Evolutionary conservation across 1,140 invertebrate genomes (phyloP).

Genomic region (Brachionus rubens): DNA sequence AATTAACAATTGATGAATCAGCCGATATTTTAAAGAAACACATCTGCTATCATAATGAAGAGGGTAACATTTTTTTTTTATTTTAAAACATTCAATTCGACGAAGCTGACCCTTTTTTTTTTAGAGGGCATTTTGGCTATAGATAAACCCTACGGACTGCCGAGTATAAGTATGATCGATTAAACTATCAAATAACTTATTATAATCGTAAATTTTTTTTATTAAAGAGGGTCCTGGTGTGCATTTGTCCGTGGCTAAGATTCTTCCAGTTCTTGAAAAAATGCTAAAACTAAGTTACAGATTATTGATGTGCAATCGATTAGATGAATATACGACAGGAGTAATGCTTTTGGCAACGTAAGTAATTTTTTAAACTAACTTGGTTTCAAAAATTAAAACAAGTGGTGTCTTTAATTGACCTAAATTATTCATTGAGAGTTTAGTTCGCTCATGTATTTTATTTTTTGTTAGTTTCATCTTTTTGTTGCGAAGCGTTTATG

Average conservation of each 20-base stretch:
- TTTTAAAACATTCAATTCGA: no score
- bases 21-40: conserved; percentile 26
- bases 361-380: not conserved
- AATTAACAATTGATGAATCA: conserved; percentile 32
- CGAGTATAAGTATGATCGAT: conserved; percentile 38
- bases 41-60: conserved; percentile 36
- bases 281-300: conserved; percentile 49
- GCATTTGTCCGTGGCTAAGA: conserved; percentile 54
- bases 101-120: not conserved
- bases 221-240: conserved; percentile 54
- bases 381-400: not conserved
- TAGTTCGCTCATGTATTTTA: no score
- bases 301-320: conserved; percentile 62
- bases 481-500: no score
- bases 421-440: no score
- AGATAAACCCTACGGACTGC: conserved; percentile 42
- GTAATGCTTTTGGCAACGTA: conserved; percentile 59
- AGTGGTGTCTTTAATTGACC: no score
- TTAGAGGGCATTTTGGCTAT: conserved; percentile 42
- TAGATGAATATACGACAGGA: conserved; percentile 64
- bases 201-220: not conserved
- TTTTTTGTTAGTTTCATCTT: no score
- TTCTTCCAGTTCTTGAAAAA: conserved; percentile 50
- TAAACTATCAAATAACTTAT: not conserved
- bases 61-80: not conserved